These are phyloP conservation scores for Formicarius rufipectus DNA, from an alignment of 2,113 vertebrate genomes.

Conservation along the genomic window DNA sequence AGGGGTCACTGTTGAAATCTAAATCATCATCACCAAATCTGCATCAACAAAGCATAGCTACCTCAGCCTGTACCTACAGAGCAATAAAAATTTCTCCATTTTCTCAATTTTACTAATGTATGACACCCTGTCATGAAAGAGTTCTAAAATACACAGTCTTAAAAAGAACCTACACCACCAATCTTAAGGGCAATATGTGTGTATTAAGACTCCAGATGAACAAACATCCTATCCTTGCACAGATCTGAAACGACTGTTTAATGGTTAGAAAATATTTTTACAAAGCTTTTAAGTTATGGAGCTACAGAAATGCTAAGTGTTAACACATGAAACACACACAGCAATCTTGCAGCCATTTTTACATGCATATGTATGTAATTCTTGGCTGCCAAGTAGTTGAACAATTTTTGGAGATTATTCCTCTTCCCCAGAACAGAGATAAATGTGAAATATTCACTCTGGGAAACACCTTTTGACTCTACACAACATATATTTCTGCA, in stretches of 20 bases:
- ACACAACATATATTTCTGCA: neutral
- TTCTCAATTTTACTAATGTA: neutral
- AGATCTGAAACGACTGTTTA: neutral
- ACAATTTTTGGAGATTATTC: neutral
- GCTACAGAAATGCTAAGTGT: neutral
- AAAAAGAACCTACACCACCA: neutral
- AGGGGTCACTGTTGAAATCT: constrained; percentile 58
- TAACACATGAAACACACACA: neutral
- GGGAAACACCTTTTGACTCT: neutral
- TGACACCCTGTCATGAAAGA: neutral
- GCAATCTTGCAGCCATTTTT: neutral
- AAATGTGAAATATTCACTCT: neutral
- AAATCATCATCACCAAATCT: neutral
- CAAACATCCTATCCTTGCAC: neutral
- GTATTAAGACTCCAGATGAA: neutral
- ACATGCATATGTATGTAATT: neutral
- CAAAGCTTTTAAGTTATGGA: neutral
- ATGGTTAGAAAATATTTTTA: neutral
- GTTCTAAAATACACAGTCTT: neutral
- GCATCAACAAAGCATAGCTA: neutral
- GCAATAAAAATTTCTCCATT: neutral
- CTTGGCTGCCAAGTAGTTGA: accelerated
- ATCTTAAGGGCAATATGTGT: neutral
- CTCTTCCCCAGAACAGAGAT: neutral
- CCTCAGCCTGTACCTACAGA: neutral